Percentiles rank a stretch among this genome's conserved stretches.
Conservation (phyloP, 2,888 invertebrate species). For the Chrysolina americana region DNA sequence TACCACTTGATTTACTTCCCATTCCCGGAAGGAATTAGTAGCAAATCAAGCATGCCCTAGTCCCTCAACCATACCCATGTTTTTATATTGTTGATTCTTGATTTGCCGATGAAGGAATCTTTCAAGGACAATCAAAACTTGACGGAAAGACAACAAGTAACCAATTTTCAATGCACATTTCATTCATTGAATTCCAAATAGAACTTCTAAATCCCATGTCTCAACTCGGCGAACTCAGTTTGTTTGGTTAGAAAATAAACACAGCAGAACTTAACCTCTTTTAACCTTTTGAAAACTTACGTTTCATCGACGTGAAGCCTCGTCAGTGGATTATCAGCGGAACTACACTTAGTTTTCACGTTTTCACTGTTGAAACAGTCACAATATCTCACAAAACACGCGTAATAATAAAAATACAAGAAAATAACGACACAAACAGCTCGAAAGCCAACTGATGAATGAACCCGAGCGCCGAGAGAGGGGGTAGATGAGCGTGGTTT, state of each 20-base stretch:
- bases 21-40: conserved; percentile 5
- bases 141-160: background rate
- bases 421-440: conserved; percentile 55
- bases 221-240: conserved; percentile 30
- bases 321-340: background rate
- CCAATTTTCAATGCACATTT: background rate
- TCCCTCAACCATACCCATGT: background rate
- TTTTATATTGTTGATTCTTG: background rate
- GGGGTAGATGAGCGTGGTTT: conserved; percentile 35
- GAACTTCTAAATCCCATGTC: background rate
- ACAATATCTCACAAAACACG: conserved; percentile 53
- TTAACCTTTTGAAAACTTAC: conserved; percentile 44
- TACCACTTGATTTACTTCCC: conserved; percentile 28
- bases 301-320: conserved; percentile 40
- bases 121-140: background rate
- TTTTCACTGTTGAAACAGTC: conserved; percentile 43
- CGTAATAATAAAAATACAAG: conserved; percentile 62
- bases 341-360: conserved; percentile 35
- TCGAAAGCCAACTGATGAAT: conserved; percentile 65
- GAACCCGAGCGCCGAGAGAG: conserved; percentile 56
- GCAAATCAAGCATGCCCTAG: conserved; percentile 8
- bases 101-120: conserved; percentile 3
- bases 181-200: conserved; percentile 22
- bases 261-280: conserved; percentile 48
- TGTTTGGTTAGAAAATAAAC: conserved; percentile 50